Base-by-base conservation (phyloP, 2,888 invertebrate species). In the Syrista parreyssii region DNA sequence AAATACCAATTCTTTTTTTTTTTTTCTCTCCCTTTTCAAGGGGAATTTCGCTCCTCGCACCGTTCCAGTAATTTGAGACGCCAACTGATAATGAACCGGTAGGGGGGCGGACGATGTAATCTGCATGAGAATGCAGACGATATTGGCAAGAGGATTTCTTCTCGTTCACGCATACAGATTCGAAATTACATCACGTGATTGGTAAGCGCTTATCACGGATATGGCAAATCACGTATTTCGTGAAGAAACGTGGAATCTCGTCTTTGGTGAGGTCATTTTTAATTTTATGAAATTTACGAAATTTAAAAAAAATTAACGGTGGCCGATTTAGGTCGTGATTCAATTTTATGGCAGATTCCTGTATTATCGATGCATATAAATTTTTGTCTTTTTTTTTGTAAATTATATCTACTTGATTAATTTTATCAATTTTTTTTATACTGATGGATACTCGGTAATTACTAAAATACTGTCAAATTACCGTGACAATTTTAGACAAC, bases 71-170 rank as follows among this genome's bases (percentile, higher is more conserved):
- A 88, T 86, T 89, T 86, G 86, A 89, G 89, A 89, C 89, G 88
- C 87, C 84, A 85, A 86, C 82, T 82, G 90, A 90, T 91, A 91
- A 89, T 88, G 88, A 90, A 89, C 90, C 89, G 90, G 90, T 90
- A 89, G 88, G 86, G 86, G 88, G 88, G 89, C 90, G 23, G 55
- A 88, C 89, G 84, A 84, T 86, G 86, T 88, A 90, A 91, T 91
- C 88, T 91, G 89, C 91, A 91, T 91, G 88, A 91, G 90, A 91
- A 91, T 90, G 84, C 87, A 83, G 79, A 85, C 86, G 87, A 89
- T 90, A 90, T 88, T 89, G 89, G 87, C 84, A 86, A 82, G 87
- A 85, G 87, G 87, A 88, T 89, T 89, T 84, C 89, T 89, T 84
- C 82, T 82, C 85, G 82, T 85, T 82, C 55, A 9, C 87, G 91